Conservation (phyloP, 2,797 vertebrate species). For the Cossypha caffra region DNA sequence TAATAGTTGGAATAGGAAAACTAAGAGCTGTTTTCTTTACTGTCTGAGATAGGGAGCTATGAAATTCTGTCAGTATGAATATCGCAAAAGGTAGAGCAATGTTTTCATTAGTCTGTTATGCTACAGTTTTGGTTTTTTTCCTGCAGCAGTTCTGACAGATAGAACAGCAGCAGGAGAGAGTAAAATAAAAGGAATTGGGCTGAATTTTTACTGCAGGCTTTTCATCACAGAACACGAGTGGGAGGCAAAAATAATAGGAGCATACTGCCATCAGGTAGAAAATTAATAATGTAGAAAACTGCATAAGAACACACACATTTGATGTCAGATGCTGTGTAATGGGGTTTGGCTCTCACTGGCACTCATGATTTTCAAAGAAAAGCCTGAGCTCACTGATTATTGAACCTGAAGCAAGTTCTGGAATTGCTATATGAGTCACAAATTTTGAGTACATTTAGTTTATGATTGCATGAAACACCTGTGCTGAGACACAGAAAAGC, state of each 20-base stretch:
- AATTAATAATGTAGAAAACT: slow-evolving; percentile 33
- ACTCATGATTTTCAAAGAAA: not conserved
- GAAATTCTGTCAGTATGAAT: slow-evolving; percentile 27
- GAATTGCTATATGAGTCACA: not conserved
- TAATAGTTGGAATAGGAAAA: slow-evolving; percentile 22
- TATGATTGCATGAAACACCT: not conserved
- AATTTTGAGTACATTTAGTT: not conserved
- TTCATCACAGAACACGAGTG: slow-evolving; percentile 14
- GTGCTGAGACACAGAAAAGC: not conserved
- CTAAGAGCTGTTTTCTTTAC: slow-evolving; percentile 21
- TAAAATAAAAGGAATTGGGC: slow-evolving; percentile 37
- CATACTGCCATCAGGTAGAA: not conserved
- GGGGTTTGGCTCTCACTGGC: not conserved
- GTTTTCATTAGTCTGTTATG: slow-evolving; percentile 13
- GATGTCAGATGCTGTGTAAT: slow-evolving; percentile 4
- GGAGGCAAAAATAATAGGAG: slow-evolving; percentile 40
- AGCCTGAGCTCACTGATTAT: not conserved
- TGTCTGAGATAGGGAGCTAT: not conserved
- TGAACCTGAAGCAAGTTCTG: not conserved
- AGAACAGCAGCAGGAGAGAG: slow-evolving; percentile 1
- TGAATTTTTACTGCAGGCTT: slow-evolving; percentile 25
- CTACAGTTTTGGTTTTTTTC: not conserved
- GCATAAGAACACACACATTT: not conserved
- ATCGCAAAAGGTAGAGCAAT: not conserved
- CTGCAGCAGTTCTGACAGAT: not conserved